Evolutionary conservation across 2,888 invertebrate genomes (phyloP).

Genomic region (Agonopterix heracliana): DNA sequence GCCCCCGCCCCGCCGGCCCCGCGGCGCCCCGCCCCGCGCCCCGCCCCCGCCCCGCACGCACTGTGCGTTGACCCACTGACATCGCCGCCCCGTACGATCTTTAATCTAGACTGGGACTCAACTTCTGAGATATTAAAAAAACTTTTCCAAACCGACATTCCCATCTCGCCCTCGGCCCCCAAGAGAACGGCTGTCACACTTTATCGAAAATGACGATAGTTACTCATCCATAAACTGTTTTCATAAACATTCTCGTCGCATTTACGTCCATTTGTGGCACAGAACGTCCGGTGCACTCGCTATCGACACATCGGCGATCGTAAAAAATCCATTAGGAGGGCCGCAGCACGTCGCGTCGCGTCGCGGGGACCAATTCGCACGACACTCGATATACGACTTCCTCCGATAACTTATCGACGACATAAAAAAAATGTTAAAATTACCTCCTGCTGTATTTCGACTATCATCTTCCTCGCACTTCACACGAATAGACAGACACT

Average conservation of each 20-base stretch:
- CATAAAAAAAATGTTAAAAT: slow-evolving; percentile 10
- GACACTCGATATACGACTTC: slow-evolving; percentile 21
- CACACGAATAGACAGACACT: background rate
- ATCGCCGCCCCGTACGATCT: slow-evolving; percentile 62
- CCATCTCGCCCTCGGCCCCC: slow-evolving; percentile 14
- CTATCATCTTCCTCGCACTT: slow-evolving; percentile 51
- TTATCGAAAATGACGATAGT: background rate
- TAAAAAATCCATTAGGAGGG: slow-evolving; percentile 30
- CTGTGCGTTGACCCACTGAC: slow-evolving; percentile 75
- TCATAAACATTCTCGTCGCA: background rate
- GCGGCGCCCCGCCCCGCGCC: slow-evolving; percentile 38
- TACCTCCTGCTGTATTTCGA: slow-evolving; percentile 72
- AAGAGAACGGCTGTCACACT: background rate
- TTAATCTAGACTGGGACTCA: slow-evolving; percentile 56
- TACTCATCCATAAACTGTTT: background rate
- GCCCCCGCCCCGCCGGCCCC: slow-evolving; percentile 56
- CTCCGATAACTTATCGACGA: slow-evolving; percentile 16
- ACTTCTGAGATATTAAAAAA: background rate
- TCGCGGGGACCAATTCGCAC: slow-evolving; percentile 5
- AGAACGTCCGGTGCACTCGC: slow-evolving; percentile 25
- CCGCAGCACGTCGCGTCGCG: background rate
- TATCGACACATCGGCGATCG: slow-evolving; percentile 20
- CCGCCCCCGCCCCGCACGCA: slow-evolving; percentile 52
- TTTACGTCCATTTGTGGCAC: background rate
- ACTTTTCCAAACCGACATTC: slow-evolving; percentile 3